phyloP scores from a whole-genome alignment of 2,797 vertebrate species.

The Myotis planiceps region DNA sequence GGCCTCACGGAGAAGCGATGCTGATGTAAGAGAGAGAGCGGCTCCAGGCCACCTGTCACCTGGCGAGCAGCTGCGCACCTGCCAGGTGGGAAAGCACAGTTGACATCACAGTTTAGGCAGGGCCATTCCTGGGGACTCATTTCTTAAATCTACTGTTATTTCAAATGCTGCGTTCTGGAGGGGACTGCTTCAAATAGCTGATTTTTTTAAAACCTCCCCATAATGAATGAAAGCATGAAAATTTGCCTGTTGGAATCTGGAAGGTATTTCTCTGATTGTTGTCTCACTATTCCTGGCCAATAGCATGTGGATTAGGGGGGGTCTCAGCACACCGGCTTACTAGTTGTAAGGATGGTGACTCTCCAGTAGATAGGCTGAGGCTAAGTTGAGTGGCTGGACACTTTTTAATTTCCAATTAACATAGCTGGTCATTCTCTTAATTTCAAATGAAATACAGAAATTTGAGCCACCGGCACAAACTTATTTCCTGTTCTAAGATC shows the following conservation, averaged over 20 bases:
- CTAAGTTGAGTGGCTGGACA: background rate
- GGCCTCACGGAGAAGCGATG: background rate
- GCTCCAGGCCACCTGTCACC: background rate
- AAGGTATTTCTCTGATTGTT: background rate
- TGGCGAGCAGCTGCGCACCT: background rate
- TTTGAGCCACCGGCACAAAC: background rate
- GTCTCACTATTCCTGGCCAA: background rate
- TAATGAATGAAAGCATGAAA: background rate
- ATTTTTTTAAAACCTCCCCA: background rate
- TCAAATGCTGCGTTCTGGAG: background rate
- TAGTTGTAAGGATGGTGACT: background rate
- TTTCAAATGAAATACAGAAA: constrained; percentile 16
- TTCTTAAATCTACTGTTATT: constrained; percentile 6
- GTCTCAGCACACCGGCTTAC: background rate
- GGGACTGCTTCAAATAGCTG: background rate
- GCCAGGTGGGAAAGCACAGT: background rate
- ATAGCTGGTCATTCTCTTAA: background rate
- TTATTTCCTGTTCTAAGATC: background rate
- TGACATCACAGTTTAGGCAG: background rate
- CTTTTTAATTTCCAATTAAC: background rate
- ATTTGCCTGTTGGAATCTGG: background rate
- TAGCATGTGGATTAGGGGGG: background rate
- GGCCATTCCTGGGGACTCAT: background rate
- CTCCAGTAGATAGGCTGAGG: background rate
- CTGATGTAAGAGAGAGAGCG: background rate